Evolutionary conservation across 1,140 invertebrate genomes (phyloP).

Genomic region (Leptinotarsa defecta): DNA sequence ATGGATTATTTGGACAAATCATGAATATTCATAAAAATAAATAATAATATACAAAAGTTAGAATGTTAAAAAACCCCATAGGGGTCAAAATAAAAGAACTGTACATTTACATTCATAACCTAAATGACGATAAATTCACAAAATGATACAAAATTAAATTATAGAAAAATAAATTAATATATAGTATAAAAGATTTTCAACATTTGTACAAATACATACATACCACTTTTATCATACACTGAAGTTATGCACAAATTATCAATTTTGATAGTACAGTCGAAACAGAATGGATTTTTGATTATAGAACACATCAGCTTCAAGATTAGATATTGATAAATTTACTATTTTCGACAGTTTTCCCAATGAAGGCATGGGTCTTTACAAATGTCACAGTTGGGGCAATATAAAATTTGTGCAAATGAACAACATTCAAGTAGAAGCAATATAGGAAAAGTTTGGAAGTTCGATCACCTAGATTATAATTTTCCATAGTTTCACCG

Average conservation of each 20-base stretch:
- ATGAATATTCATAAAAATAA: slow-evolving; percentile 32
- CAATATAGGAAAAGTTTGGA: not conserved
- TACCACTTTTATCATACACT: slow-evolving; percentile 19
- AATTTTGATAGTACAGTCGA: slow-evolving; percentile 19
- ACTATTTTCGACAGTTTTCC: not conserved
- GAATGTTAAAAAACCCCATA: slow-evolving; percentile 24
- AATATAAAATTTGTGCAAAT: not conserved
- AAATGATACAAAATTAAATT: slow-evolving; percentile 44
- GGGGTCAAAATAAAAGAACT: slow-evolving; percentile 28
- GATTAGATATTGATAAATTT: not conserved
- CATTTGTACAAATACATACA: slow-evolving; percentile 33
- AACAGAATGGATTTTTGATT: slow-evolving; percentile 13
- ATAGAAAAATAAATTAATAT: slow-evolving; percentile 47
- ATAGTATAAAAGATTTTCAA: slow-evolving; percentile 39
- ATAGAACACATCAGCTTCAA: not conserved
- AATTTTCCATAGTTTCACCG: too few relatives aligned
- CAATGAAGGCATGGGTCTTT: not conserved
- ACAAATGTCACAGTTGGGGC: not conserved
- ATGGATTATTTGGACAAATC: slow-evolving; percentile 31
- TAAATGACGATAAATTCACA: slow-evolving; percentile 21
- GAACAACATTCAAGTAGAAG: not conserved
- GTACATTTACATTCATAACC: slow-evolving; percentile 31
- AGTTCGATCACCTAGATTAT: not conserved
- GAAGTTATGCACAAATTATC: not conserved
- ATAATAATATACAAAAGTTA: slow-evolving; percentile 34